These are phyloP conservation scores for Limonius californicus DNA, from an alignment of 1,140 invertebrate species.

Conservation along the genomic window DNA sequence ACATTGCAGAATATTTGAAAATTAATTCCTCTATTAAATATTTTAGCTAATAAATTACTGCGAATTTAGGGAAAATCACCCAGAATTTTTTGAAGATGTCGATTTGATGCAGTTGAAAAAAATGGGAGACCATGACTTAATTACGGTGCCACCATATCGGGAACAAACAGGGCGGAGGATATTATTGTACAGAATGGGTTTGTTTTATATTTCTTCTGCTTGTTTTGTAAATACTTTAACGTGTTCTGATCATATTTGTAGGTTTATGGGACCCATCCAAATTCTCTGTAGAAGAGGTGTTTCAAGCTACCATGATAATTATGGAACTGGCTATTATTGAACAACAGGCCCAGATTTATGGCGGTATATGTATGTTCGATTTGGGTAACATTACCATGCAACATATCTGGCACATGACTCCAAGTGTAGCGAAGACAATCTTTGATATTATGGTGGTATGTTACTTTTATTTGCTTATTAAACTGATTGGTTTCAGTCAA, in stretches of 20 bases:
- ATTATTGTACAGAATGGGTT: slow-evolving; percentile 64
- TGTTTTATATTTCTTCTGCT: slow-evolving; percentile 17
- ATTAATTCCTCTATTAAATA: slow-evolving; percentile 3
- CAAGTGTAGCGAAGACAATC: slow-evolving; percentile 60
- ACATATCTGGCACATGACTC: slow-evolving; percentile 70
- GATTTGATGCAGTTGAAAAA: slow-evolving; percentile 60
- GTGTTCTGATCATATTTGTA: slow-evolving; percentile 36
- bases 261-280: slow-evolving; percentile 71
- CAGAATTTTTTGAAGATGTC: slow-evolving; percentile 62
- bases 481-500: too few relatives aligned
- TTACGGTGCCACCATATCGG: slow-evolving; percentile 68
- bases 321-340: slow-evolving; percentile 71
- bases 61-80: slow-evolving; percentile 69
- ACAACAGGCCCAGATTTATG: slow-evolving; percentile 68
- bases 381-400: slow-evolving; percentile 63
- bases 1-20: not conserved
- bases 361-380: slow-evolving; percentile 72
- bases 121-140: slow-evolving; percentile 66
- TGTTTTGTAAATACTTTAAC: not conserved
- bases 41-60: slow-evolving; percentile 71
- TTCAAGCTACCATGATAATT: slow-evolving; percentile 66
- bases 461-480: too few relatives aligned
- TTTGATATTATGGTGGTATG: slow-evolving; percentile 64
- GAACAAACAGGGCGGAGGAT: slow-evolving; percentile 67
- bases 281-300: slow-evolving; percentile 64